Conservation (phyloP, 2,113 vertebrate genomes). For the Paradoxurus hermaphroditus region DNA sequence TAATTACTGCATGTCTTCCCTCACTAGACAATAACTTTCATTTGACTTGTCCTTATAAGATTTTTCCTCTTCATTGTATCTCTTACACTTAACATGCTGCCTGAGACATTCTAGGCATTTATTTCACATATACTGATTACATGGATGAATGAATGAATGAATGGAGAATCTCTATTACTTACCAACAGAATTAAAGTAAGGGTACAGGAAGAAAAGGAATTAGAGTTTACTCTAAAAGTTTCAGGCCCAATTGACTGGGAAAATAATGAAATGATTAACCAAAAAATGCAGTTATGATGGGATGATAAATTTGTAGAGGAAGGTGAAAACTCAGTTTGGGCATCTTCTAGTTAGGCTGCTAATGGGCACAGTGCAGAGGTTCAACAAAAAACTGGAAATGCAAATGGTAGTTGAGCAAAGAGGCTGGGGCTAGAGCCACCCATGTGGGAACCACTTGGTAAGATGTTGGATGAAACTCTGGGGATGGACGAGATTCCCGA, state of each 20-base stretch:
- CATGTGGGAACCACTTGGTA: neutral
- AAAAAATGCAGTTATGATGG: neutral
- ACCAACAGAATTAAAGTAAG: constrained; percentile 2
- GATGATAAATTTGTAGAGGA: neutral
- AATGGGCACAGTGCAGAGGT: neutral
- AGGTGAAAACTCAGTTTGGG: neutral
- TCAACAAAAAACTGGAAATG: neutral
- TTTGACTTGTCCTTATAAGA: neutral
- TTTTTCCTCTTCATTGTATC: neutral
- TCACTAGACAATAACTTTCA: neutral
- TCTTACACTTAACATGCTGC: neutral
- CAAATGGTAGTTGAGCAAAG: neutral
- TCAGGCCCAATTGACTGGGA: neutral
- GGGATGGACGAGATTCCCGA: neutral
- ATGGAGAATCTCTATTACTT: neutral
- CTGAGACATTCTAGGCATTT: neutral
- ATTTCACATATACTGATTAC: neutral
- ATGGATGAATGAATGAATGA: neutral
- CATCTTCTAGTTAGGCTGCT: neutral
- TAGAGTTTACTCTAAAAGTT: neutral
- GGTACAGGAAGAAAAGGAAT: neutral
- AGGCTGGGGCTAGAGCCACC: neutral
- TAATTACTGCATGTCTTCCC: neutral
- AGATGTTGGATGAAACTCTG: neutral
- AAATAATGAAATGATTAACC: neutral